Evolutionary conservation across 92 coral and sea anemone genomes (phyloP), one percentile per base, ranked within the genome.

Genomic region (Epizoanthus scotinus): DNA sequence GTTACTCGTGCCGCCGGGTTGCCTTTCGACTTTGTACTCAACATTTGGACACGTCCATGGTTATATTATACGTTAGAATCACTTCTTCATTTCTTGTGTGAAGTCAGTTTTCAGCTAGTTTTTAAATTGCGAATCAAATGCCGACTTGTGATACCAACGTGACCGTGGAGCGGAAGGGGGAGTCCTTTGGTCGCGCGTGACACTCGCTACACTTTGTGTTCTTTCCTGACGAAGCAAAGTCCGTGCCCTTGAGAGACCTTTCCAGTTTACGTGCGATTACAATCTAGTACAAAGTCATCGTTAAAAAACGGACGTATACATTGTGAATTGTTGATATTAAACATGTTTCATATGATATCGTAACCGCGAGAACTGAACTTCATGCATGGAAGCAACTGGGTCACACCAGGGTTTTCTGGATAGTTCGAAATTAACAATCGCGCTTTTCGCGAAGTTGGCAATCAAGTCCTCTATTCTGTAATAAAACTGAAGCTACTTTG

Each of bases 111-210:
- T 44, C 50, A 7, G 13, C 50, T 44, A 7, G 50, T 44, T 44
- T 34, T 44, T 12, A 44, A n/a, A n/a, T 44, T 12, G 15, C 52
- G 52, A 44, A 44, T 34, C 40, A 34, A 34, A 34, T 34, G 40
- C 40, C 40, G 2, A 34, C 15, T 44, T 44, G 52, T 47, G 52
- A 47, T 34, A 6, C 6, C 40, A 34, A 34, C 15, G 52, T 47
- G 52, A 47, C 52, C 10, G 12, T 47, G 10, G 2, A 64, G 5
- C 70, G 47, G 70, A 64, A 64, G 70, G 70, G 70, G 70, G 70
- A 64, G 44, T 64, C 70, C 70, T 64, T 31, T 34, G 36, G 31
- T 61, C 67, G 27, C 36, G 19, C 27, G 17, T n/a, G 31, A 18
- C 36, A n/a, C 13, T 25, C 67, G 24, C 7, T 62, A 28, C 2